Evolutionary conservation across 2,113 vertebrate genomes (phyloP).

Genomic region (Plotosus lineatus): DNA sequence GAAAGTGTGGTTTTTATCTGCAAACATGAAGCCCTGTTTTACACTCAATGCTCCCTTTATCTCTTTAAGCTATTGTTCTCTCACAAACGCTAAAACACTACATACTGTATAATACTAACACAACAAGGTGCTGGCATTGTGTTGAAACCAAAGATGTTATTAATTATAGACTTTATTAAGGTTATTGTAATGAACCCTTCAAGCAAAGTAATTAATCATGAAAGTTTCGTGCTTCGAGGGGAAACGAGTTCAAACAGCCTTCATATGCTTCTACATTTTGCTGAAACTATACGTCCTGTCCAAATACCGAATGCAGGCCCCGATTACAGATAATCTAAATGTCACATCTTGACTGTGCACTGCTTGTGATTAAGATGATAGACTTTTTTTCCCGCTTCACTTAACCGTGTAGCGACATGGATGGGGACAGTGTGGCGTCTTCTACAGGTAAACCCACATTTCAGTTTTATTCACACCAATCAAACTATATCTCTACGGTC

Average conservation of each 20-base stretch:
- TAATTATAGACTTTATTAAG: slow-evolving; percentile 45
- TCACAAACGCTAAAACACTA: background rate
- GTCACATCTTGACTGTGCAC: background rate
- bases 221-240: slow-evolving; percentile 4
- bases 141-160: slow-evolving; percentile 21
- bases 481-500: background rate
- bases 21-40: background rate
- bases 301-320: background rate
- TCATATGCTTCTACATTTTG: background rate
- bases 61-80: background rate
- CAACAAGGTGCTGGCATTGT: background rate
- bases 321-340: background rate
- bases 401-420: background rate
- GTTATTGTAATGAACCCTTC: slow-evolving; percentile 31
- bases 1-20: background rate
- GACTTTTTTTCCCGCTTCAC: background rate
- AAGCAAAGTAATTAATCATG: slow-evolving; percentile 33
- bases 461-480: too few species aligned
- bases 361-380: background rate
- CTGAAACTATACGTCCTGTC: background rate
- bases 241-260: slow-evolving; percentile 19
- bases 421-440: background rate
- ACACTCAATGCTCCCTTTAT: background rate
- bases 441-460: background rate
- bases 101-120: slow-evolving; percentile 4